Evolutionary conservation across 2,888 invertebrate genomes (phyloP).

Genomic region (Melanargia galathea): DNA sequence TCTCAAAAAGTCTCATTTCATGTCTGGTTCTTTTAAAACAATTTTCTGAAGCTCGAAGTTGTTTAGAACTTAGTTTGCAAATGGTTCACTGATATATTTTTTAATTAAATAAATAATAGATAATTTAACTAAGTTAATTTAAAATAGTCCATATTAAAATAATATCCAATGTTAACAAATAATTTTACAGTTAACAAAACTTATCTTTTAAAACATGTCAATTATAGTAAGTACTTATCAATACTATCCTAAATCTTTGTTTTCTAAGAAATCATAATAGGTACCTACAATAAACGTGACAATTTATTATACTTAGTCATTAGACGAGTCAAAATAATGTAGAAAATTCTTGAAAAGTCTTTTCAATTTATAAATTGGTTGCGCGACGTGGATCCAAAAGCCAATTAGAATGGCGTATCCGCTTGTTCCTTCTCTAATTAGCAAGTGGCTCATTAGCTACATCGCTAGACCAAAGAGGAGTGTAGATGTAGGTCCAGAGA

Average conservation of each 20-base stretch:
- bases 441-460: conserved; percentile 78
- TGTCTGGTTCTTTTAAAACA: no score
- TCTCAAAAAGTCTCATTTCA: no score
- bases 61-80: not conserved
- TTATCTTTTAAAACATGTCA: not conserved
- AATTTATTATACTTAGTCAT: conserved; percentile 9
- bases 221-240: no score
- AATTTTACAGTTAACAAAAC: not conserved
- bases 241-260: no score
- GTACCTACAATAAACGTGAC: not conserved
- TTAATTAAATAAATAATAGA: no score
- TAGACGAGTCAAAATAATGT: conserved; percentile 22
- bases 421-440: conserved; percentile 80
- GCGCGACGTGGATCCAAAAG: conserved; percentile 65
- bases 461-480: conserved; percentile 65
- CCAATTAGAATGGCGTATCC: conserved; percentile 79
- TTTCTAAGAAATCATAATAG: no score
- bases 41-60: not conserved
- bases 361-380: conserved; percentile 36
- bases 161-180: no score
- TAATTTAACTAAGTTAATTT: no score
- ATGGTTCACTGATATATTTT: no score
- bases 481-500: conserved; percentile 15
- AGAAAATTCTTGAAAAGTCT: conserved; percentile 32
- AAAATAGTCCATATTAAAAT: no score